These are phyloP conservation scores for Lysandra coridon DNA, from an alignment of 2,888 invertebrate species.

Conservation along the genomic window DNA sequence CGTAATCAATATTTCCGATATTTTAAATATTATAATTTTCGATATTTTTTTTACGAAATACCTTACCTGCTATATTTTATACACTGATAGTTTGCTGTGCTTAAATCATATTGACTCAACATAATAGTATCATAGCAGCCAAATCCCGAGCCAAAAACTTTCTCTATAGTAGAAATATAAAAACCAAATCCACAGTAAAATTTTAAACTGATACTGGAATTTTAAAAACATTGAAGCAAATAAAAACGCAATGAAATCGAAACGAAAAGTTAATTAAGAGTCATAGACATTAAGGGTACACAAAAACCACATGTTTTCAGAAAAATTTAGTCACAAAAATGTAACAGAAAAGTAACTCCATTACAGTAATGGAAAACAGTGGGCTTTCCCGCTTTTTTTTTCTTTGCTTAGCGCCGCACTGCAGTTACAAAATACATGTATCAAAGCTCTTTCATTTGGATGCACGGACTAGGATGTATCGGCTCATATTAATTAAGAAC, in stretches of 20 bases:
- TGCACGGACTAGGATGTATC: conserved; percentile 59
- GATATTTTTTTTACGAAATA: too few species aligned
- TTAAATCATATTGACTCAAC: too few species aligned
- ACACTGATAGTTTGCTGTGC: too few species aligned
- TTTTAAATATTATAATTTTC: background rate
- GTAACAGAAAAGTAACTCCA: conserved; percentile 56
- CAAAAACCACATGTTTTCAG: conserved; percentile 37
- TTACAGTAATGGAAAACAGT: conserved; percentile 75
- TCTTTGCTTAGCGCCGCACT: conserved; percentile 54
- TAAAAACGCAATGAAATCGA: background rate
- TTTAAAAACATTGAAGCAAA: background rate
- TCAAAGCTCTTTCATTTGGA: conserved; percentile 73
- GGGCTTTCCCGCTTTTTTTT: conserved; percentile 53
- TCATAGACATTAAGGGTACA: conserved; percentile 33
- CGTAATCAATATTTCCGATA: background rate
- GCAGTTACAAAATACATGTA: conserved; percentile 73
- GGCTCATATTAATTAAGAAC: conserved; percentile 58
- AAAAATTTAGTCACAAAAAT: conserved; percentile 54
- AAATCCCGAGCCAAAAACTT: too few species aligned
- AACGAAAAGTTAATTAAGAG: conserved; percentile 1
- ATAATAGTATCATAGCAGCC: too few species aligned
- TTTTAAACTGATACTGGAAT: background rate
- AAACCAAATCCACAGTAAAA: background rate
- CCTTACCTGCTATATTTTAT: too few species aligned
- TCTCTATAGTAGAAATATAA: too few species aligned